Base-by-base conservation (phyloP, 2,113 vertebrate species). In the Coregonus clupeaformis region DNA sequence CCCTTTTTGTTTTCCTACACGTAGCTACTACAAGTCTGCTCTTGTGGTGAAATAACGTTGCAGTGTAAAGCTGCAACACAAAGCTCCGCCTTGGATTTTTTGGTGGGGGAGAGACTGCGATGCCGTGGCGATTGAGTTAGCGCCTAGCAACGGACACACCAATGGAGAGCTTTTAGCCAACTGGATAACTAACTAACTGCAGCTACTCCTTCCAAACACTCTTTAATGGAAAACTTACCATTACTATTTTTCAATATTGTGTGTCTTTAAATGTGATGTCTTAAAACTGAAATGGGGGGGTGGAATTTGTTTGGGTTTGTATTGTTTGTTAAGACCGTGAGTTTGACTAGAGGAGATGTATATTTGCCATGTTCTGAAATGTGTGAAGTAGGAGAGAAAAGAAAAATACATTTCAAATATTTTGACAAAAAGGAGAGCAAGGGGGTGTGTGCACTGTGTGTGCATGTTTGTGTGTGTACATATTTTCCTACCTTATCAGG, bases 221-320 rank as follows among this genome's bases (percentile, higher is more conserved):
- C 55, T 20, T 30, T 25, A 5, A 42, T 11, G 45, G 1, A 42
- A 27, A 32, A 18, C 60, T 29, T 57, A 66, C 36, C 59, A 30
- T 66, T 57, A 30, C 52, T 75, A 57, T 75, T 80, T 85, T 87
- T 71, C 22, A 81, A 45, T 82, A 82, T 77, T 84, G 72, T 78
- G 82, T 82, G 85, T 89, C 80, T 82, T 84, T 81, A 66, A 80
- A 84, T 82, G 69, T 65, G 18, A 80, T 66, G 88, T 89, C 81
- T 80, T 77, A 66, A 52, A 69, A 66, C 63, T 69, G 13, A 20
- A 45, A 22, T 16, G 36, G 60, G 67, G 49, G 27, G 65, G 18
- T 32, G 70, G 57, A 4, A 47, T 27, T 64, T 64, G 22, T 71
- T 45, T 74, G 2, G 60, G 13, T 14, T 74, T 78, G 64, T 24